Evolutionary conservation across 2,888 invertebrate genomes (phyloP).

Genomic region (Norana najaformis): DNA sequence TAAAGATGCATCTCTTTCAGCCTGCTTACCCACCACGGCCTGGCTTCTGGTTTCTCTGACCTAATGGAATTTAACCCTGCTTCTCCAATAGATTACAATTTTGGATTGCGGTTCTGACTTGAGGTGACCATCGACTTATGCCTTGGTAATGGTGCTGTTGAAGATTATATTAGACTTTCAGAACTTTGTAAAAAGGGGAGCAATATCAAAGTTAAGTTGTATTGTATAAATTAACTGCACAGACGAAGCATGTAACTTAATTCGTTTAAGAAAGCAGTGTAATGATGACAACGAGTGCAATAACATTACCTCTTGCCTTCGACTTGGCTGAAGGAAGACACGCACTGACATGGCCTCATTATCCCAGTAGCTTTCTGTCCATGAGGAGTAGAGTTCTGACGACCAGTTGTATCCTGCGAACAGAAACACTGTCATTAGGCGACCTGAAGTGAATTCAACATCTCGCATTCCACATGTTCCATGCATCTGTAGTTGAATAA

Average conservation of each 20-base stretch:
- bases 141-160: too few relatives aligned
- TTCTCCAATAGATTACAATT: too few relatives aligned
- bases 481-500: background rate
- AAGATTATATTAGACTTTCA: too few relatives aligned
- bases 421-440: too few relatives aligned
- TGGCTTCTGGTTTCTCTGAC: too few relatives aligned
- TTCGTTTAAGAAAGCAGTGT: background rate
- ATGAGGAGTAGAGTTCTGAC: background rate
- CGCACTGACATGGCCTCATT: background rate
- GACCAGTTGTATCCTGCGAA: background rate
- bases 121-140: too few relatives aligned
- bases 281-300: background rate
- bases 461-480: background rate
- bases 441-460: too few relatives aligned
- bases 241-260: background rate
- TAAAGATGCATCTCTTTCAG: too few relatives aligned
- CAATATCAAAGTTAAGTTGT: background rate
- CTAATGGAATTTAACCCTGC: too few relatives aligned
- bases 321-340: background rate
- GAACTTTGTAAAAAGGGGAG: too few relatives aligned
- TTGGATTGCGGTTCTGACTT: too few relatives aligned
- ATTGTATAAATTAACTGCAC: background rate
- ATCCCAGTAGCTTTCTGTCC: conserved; percentile 13
- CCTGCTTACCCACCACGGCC: too few relatives aligned
- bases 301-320: conserved; percentile 3